Percentiles rank a stretch among this genome's conserved stretches.
phyloP scores from a whole-genome alignment of 2,888 invertebrate species.

The Cheilosia pagana region DNA sequence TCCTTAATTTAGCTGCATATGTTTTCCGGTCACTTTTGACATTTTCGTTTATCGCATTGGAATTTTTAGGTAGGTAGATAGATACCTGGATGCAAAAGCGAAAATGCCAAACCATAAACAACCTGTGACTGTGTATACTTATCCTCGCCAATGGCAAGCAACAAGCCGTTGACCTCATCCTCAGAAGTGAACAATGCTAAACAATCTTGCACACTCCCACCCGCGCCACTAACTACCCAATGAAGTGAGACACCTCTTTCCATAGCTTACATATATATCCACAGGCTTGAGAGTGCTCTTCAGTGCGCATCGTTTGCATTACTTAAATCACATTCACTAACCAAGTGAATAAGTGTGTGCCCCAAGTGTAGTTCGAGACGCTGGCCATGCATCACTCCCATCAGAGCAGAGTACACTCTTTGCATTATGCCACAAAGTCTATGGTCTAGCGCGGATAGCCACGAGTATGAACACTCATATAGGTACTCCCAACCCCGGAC shows the following conservation, averaged over 20 bases:
- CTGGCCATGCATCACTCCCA: slow-evolving; percentile 30
- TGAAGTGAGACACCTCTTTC: slow-evolving; percentile 1
- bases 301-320: slow-evolving; percentile 25
- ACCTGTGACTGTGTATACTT: neutral
- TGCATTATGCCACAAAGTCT: neutral
- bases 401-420: neutral
- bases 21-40: too few species aligned
- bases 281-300: neutral
- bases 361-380: slow-evolving; percentile 20
- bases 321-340: slow-evolving; percentile 29
- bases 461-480: too few species aligned
- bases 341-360: slow-evolving; percentile 16
- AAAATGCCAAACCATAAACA: slow-evolving; percentile 16
- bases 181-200: slow-evolving; percentile 11
- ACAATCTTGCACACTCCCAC: slow-evolving; percentile 11
- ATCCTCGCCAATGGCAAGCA: slow-evolving; percentile 2
- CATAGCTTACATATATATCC: neutral
- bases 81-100: neutral
- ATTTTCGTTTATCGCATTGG: too few species aligned
- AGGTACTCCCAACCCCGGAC: neutral
- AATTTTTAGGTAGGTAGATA: too few species aligned
- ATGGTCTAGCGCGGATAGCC: slow-evolving; percentile 5
- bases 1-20: too few species aligned
- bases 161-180: slow-evolving; percentile 17
- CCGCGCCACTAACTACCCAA: neutral